A percentile compares a stretch with the other conserved stretches of the same genome.
Conservation (phyloP, 1,140 invertebrate genomes). For the Drosophila ironensis region DNA sequence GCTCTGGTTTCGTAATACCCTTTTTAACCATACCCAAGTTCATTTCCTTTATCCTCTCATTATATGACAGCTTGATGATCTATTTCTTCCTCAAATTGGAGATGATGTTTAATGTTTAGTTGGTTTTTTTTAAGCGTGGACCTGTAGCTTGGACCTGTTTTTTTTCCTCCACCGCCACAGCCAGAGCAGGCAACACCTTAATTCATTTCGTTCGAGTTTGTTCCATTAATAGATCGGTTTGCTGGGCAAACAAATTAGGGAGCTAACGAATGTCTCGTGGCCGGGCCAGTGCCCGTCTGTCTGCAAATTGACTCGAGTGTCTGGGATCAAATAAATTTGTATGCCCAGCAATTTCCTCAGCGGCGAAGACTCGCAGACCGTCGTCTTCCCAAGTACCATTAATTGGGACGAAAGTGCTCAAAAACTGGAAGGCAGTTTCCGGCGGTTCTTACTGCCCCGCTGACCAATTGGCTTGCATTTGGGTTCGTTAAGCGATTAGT, state of each 20-base stretch:
- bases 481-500: conserved; percentile 46
- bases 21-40: no score
- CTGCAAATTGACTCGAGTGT: conserved; percentile 53
- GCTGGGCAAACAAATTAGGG: conserved; percentile 23
- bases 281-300: conserved; percentile 23
- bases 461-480: conserved; percentile 62
- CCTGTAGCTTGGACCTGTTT: not conserved
- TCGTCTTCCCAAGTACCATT: conserved; percentile 16
- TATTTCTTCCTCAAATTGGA: no score
- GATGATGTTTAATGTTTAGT: no score
- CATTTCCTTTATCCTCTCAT: no score
- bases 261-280: conserved; percentile 32
- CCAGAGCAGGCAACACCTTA: no score
- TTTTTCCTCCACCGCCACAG: not conserved
- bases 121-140: no score
- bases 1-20: no score
- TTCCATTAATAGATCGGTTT: conserved; percentile 17
- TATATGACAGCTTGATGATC: no score
- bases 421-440: conserved; percentile 36
- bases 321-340: conserved; percentile 65
- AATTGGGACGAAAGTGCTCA: conserved; percentile 38
- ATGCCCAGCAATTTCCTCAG: conserved; percentile 58
- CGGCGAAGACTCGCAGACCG: conserved; percentile 9
- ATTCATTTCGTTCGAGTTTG: conserved; percentile 4
- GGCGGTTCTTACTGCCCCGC: conserved; percentile 44